phyloP scores from a whole-genome alignment of 2,797 vertebrate genomes.

The Chelidonichthys spinosus region DNA sequence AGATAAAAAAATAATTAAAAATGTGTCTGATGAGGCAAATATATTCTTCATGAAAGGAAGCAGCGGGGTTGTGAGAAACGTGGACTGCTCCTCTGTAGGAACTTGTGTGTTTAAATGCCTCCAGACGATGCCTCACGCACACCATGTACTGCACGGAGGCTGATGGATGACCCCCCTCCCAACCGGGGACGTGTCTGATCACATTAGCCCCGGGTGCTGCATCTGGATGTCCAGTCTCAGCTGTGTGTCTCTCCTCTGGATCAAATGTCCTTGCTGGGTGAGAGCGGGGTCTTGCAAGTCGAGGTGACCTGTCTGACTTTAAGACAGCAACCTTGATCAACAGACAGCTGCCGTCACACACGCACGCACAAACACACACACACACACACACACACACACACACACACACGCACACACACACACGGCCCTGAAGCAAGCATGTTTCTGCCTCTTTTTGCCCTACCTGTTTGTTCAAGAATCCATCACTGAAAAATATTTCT shows the following conservation, averaged over 20 bases:
- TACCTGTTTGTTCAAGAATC: background rate
- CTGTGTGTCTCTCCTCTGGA: conserved; percentile 58
- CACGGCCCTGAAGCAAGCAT: background rate
- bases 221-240: conserved; percentile 69
- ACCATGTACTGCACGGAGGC: conserved; percentile 26
- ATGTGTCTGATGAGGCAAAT: background rate
- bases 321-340: conserved; percentile 44
- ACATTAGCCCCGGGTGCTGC: conserved; percentile 63
- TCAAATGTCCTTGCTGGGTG: conserved; percentile 47
- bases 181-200: conserved; percentile 65
- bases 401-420: conserved; percentile 13
- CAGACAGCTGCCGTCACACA: conserved; percentile 56
- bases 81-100: conserved; percentile 16
- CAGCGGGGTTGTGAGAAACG: background rate
- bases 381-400: background rate
- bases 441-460: background rate
- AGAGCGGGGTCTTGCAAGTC: conserved; percentile 40
- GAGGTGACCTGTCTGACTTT: conserved; percentile 68
- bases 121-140: conserved; percentile 34
- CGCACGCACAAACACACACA: conserved; percentile 8
- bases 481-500: background rate
- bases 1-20: background rate
- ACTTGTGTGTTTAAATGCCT: conserved; percentile 30
- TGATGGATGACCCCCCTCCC: conserved; percentile 42
- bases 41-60: background rate